Conservation (phyloP, 1,140 invertebrate species). For the Colletes gigas region DNA sequence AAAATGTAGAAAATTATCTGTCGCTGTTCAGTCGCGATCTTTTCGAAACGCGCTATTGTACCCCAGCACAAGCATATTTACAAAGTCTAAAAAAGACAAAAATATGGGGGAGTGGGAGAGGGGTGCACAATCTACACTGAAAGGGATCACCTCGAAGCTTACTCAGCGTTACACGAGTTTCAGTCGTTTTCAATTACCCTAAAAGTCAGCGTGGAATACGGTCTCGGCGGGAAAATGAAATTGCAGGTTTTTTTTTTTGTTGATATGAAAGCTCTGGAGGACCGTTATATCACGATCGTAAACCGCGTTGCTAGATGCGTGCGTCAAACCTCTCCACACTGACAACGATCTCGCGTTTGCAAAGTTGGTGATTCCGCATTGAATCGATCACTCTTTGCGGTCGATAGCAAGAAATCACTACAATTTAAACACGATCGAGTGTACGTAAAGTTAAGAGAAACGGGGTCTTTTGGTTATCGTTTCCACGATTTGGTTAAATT, state of each 20-base stretch:
- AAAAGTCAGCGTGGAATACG: constrained; percentile 32
- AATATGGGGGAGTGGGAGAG: not conserved
- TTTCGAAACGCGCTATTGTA: not conserved
- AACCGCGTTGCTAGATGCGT: too few relatives aligned
- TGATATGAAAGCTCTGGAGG: constrained; percentile 4
- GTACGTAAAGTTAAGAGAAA: too few relatives aligned
- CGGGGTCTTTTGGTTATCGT: too few relatives aligned
- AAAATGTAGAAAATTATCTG: not conserved
- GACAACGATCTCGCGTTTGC: too few relatives aligned
- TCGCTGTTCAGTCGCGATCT: too few relatives aligned
- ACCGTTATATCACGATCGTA: not conserved
- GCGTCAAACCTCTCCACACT: too few relatives aligned
- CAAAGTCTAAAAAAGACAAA: not conserved
- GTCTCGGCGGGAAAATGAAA: constrained; percentile 34
- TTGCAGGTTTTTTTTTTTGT: constrained; percentile 23
- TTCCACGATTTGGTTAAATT: too few relatives aligned
- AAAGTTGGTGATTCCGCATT: too few relatives aligned
- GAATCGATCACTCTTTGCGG: too few relatives aligned
- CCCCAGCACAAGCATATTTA: not conserved
- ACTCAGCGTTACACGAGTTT: constrained; percentile 36
- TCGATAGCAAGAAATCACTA: too few relatives aligned
- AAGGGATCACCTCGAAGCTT: constrained; percentile 46
- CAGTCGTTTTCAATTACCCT: constrained; percentile 47
- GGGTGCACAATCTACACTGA: constrained; percentile 24
- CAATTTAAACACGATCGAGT: too few relatives aligned